Evolutionary conservation across 2,888 invertebrate species (phyloP), one percentile per base, ranked within the genome.

Genomic region (Pasiphila rectangulata): DNA sequence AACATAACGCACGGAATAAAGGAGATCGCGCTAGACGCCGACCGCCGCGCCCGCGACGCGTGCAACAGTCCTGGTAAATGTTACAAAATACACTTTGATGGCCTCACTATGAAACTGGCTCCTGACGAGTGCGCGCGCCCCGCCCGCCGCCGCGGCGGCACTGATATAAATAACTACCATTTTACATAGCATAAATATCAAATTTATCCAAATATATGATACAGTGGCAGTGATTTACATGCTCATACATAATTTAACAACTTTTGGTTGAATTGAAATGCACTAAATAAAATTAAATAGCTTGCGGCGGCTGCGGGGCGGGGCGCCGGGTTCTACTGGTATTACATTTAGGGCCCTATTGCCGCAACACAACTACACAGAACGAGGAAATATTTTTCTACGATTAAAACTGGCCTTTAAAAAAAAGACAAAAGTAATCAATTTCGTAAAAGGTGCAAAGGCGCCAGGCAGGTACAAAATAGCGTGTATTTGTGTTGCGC

Each of bases 1-100:
- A 84, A 84, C 86, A 83, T 78, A 68, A 78, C 83, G 82, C 84
- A 80, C 83, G 82, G 79, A 79, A 82, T 78, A 67, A 71, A 77
- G 83, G n/a, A 80, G 83, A 80, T 80, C 81, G 79, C 79, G 72
- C 75, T 72, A 69, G 61, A 61, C 61, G 23, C 34, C 34, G 20
- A n/a, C n/a, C n/a, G 21, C 25, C 62, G 51, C 55, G 42, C 36
- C 44, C 45, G 48, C 41, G 38, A 15, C 45, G 35, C 27, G 50
- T 47, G 54, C 54, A 47, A 56, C 55, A 51, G 50, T 48, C 47
- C 49, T 47, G 51, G 49, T 40, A 51, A 48, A 44, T 44, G 39
- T 54, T 54, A 54, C 56, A 58, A 65, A 69, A 64, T 67, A 67
- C 64, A 63, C 67, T 66, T 9, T 12, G 25, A 67, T 67, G 61